phyloP scores from a whole-genome alignment of 2,888 invertebrate genomes.

The Andrena minutula region DNA sequence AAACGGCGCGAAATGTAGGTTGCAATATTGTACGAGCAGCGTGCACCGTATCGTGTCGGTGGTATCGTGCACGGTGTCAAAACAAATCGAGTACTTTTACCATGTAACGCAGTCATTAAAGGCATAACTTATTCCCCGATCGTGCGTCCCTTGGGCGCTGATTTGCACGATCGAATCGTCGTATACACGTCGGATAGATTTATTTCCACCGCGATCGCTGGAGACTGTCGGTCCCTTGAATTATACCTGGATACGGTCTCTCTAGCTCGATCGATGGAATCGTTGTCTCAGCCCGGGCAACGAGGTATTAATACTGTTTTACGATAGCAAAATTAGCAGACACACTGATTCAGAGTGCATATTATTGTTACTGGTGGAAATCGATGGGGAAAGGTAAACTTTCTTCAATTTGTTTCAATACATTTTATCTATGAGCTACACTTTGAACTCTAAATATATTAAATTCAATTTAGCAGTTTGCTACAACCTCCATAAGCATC shows the following conservation, averaged over 20 bases:
- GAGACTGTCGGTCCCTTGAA: constrained; percentile 42
- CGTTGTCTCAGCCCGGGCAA: not conserved
- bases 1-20: constrained; percentile 52
- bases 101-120: constrained; percentile 54
- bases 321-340: not conserved
- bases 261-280: constrained; percentile 1
- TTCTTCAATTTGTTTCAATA: not conserved
- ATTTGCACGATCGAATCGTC: constrained; percentile 61
- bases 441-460: too few relatives aligned
- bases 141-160: constrained; percentile 48
- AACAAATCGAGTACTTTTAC: constrained; percentile 57
- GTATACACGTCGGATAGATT: constrained; percentile 50
- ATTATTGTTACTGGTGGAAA: not conserved
- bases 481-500: too few relatives aligned
- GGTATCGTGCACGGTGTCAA: constrained; percentile 40
- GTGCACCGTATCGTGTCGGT: constrained; percentile 28
- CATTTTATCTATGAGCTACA: not conserved
- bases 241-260: constrained; percentile 37
- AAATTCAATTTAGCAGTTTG: too few relatives aligned
- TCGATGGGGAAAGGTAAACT: not conserved
- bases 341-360: not conserved
- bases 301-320: not conserved
- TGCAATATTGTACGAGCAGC: constrained; percentile 40
- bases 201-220: constrained; percentile 43
- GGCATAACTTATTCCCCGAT: constrained; percentile 52